Conservation (phyloP, 2,888 invertebrate species). For the Halictus quadricinctus region DNA sequence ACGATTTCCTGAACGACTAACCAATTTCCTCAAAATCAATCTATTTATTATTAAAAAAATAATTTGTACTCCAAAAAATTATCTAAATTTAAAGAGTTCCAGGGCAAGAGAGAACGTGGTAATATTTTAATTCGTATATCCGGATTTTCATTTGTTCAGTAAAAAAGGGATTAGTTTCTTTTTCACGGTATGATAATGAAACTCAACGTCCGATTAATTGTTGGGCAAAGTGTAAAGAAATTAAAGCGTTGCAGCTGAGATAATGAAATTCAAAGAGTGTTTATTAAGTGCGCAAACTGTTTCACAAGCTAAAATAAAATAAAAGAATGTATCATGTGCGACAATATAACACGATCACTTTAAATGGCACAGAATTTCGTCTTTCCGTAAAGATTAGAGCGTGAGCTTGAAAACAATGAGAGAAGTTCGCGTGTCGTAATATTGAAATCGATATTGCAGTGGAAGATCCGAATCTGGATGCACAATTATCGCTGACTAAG, state of each 20-base stretch:
- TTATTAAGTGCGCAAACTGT: background rate
- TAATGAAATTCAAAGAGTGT: background rate
- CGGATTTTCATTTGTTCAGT: background rate
- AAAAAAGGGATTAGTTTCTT: background rate
- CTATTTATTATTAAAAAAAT: too few relatives aligned
- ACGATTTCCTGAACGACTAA: too few relatives aligned
- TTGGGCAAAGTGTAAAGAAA: background rate
- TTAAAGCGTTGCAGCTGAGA: background rate
- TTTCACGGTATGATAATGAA: background rate
- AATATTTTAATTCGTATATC: background rate
- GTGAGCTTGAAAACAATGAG: background rate
- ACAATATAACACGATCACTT: background rate
- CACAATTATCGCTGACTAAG: background rate
- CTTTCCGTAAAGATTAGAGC: too few relatives aligned
- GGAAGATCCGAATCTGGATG: background rate
- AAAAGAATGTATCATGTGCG: background rate
- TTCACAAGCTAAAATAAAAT: background rate
- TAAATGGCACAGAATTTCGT: background rate
- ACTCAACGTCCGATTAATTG: background rate
- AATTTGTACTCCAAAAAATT: background rate
- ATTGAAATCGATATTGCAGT: background rate
- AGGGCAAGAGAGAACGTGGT: background rate
- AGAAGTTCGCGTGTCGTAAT: background rate
- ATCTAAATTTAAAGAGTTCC: background rate
- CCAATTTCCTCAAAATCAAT: too few relatives aligned